Base-by-base conservation (phyloP, 2,888 invertebrate species). In the Synergus japonicus region DNA sequence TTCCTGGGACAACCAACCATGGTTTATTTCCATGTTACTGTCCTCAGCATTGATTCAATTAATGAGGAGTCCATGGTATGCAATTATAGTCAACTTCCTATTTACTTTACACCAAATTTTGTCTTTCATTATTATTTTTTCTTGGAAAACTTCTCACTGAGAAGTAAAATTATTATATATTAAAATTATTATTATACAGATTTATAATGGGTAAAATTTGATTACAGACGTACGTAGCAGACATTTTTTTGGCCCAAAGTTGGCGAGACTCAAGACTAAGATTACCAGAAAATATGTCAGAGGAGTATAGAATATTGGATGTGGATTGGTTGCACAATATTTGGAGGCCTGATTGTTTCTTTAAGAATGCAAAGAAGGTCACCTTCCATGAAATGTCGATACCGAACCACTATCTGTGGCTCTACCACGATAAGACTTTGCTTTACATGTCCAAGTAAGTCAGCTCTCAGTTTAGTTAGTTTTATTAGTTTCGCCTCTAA, bases 371-470 rank as follows among this genome's bases (percentile, higher is more conserved):
- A 22, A 98, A 98, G 93, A 97, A 97, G 90, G 97, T 95, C 63
- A 97, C 97, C 18, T 97, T 98, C 89, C 98, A 98, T 87, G 97
- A 97, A 93, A 97, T 98, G 97, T 97, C 97, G 91, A 97, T 98
- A 91, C 97, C 98, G 0, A 98, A 98, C 90, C 97, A 98, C 92
- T 98, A 98, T 91, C 93, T 98, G 13, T 97, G 97, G 97, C 92
- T 98, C 81, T 97, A 97, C 88, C 97, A 97, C 88, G 97, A 98
- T 91, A 98, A 98, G 92, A 97, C 97, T 0, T 93, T 98, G 83
- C 95, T 98, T 44, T 98, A 98, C 91, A 98, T 97, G 97, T 97
- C 97, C 60, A 97, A 97, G 97, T 97, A 92, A 94, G 95, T 92
- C 78, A 15, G 60, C 63, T 54, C 65, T 43, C 43, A 81, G 44